phyloP scores from a whole-genome alignment of 2,797 vertebrate species.

The Nasua narica region DNA sequence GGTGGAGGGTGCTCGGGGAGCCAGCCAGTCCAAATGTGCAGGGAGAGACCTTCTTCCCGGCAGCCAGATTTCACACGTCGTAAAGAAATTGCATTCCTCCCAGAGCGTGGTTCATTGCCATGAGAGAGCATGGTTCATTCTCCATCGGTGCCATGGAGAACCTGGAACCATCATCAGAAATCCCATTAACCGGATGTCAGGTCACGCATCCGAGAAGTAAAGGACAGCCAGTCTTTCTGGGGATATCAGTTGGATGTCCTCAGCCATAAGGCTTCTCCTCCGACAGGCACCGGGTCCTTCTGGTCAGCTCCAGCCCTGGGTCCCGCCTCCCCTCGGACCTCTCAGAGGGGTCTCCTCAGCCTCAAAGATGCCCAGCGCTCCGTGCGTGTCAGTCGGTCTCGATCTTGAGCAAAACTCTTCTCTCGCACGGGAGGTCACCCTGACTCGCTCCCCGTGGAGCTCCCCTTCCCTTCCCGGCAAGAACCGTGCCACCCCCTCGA shows the following conservation, averaged over 20 bases:
- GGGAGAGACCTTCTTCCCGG: background rate
- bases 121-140: too few species aligned
- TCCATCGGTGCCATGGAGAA: background rate
- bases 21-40: background rate
- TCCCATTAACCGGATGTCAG: constrained; percentile 26
- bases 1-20: background rate
- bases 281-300: background rate
- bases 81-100: background rate
- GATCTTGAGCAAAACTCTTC: background rate
- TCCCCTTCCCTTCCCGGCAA: background rate
- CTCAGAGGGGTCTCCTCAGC: background rate
- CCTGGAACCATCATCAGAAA: constrained; percentile 11
- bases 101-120: background rate
- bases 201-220: constrained; percentile 18
- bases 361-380: background rate
- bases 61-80: background rate
- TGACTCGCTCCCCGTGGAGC: too few species aligned
- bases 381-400: background rate
- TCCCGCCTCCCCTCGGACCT: background rate
- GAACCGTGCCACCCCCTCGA: background rate
- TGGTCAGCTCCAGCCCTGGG: background rate
- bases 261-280: background rate
- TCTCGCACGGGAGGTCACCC: background rate
- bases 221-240: background rate
- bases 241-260: background rate